Evolutionary conservation across 1,140 invertebrate genomes (phyloP).

Genomic region (Megalonaias nervosa): DNA sequence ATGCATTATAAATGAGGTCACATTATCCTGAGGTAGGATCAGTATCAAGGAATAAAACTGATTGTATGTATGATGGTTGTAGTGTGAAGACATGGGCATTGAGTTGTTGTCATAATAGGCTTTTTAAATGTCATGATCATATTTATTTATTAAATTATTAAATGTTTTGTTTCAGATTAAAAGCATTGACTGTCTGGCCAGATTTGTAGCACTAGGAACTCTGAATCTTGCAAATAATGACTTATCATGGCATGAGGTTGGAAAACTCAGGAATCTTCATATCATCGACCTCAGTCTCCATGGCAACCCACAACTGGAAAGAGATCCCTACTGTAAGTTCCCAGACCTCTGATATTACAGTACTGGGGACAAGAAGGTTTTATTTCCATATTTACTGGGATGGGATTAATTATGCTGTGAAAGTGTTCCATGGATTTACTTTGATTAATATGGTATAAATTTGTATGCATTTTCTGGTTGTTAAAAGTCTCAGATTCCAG

Average conservation of each 20-base stretch:
- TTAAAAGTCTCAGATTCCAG: neutral
- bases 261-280: slow-evolving; percentile 65
- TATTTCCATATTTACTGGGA: neutral
- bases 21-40: too few relatives aligned
- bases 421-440: neutral
- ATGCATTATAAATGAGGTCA: too few relatives aligned
- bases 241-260: slow-evolving; percentile 64
- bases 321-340: slow-evolving; percentile 69
- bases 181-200: slow-evolving; percentile 60
- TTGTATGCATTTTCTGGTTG: neutral
- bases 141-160: too few relatives aligned
- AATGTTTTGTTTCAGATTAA: slow-evolving; percentile 39
- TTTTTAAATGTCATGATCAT: too few relatives aligned
- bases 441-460: neutral
- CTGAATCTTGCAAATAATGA: slow-evolving; percentile 67
- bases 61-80: too few relatives aligned
- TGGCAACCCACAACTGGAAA: slow-evolving; percentile 67
- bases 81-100: too few relatives aligned
- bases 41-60: too few relatives aligned
- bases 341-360: neutral
- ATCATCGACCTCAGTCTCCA: slow-evolving; percentile 68
- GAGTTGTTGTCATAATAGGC: too few relatives aligned
- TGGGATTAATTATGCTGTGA: neutral
- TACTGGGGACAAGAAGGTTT: neutral
- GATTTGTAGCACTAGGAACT: slow-evolving; percentile 67